Base-by-base conservation (phyloP, 2,888 invertebrate genomes). In the Ceramica pisi region DNA sequence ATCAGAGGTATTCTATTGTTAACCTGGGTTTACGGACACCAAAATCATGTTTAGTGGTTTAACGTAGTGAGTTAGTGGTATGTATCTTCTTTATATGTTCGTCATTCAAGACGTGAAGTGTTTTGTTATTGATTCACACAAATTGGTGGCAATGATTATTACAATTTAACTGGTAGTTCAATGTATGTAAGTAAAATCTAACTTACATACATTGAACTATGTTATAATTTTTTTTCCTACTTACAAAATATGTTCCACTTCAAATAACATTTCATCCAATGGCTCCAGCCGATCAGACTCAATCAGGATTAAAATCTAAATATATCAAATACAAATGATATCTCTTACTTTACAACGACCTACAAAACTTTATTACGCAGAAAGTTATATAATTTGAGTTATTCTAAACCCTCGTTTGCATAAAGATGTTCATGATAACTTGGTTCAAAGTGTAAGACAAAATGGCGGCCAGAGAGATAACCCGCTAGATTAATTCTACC, bases 341-440 rank as follows among this genome's bases (percentile, higher is more conserved):
- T 55, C 31, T 26, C 19, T 23, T 38, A 46, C 26, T 50, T 59
- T 56, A n/a, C 53, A 48, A 67, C 53, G 55, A 51, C 21, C 56
- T 51, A 60, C 61, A 67, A 71, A 78, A 63, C 55, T 63, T 69
- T 66, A 57, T 10, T 21, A 72, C 23, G 67, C 53, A 64, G 9
- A 60, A 67, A 71, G 57, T 75, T 66, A 61, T 67, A 65, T 51
- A 59, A 75, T 75, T 72, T 70, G 9, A 60, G 60, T 63, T 41
- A 67, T 53, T 65, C 57, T 63, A 62, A 60, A 62, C 56, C 67
- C 65, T 75, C 26, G 2, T 83, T 75, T 78, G 62, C 69, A 75
- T 83, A 82, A 78, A 83, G 65, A 83, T 75, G 44, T 60, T 62
- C 50, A 64, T 48, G 71, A 73, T 70, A 68, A 76, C 59, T 63